Conservation (phyloP, 2,888 invertebrate species). For the Lagria hirta region DNA sequence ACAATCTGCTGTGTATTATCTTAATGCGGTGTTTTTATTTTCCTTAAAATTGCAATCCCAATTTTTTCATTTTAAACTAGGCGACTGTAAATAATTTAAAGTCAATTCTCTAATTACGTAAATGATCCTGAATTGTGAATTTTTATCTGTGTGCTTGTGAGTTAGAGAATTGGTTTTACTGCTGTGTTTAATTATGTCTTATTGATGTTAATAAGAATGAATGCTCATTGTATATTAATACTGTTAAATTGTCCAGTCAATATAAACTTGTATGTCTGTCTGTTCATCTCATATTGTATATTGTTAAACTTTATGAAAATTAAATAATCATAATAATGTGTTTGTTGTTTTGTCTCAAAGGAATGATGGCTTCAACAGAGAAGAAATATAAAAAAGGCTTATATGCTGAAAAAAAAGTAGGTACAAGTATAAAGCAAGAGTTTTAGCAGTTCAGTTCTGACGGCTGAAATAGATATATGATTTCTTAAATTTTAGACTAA, state of each 20-base stretch:
- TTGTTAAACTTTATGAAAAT: slow-evolving; percentile 53
- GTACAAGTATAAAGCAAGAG: no score
- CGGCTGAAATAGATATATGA: no score
- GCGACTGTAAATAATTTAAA: slow-evolving; percentile 23
- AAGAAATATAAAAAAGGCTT: no score
- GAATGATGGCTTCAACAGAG: no score
- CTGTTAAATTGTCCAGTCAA: slow-evolving; percentile 56
- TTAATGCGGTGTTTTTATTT: slow-evolving; percentile 24
- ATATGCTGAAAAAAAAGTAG: no score
- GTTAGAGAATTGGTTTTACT: slow-evolving; percentile 24
- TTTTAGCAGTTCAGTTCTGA: no score
- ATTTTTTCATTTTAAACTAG: slow-evolving; percentile 11
- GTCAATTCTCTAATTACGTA: slow-evolving; percentile 22
- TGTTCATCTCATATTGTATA: slow-evolving; percentile 55
- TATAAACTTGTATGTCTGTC: slow-evolving; percentile 54
- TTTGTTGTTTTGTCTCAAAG: no score
- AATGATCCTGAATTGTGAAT: slow-evolving; percentile 13
- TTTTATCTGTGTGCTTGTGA: slow-evolving; percentile 25
- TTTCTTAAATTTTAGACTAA: no score
- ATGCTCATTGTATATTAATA: slow-evolving; percentile 51
- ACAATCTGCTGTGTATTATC: slow-evolving; percentile 47
- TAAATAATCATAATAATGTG: slow-evolving; percentile 45
- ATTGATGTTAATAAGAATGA: slow-evolving; percentile 42
- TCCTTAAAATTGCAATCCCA: slow-evolving; percentile 4
- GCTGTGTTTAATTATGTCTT: slow-evolving; percentile 21